Percentiles rank a stretch among this genome's conserved stretches.
Conservation (phyloP, 2,888 invertebrate species). For the Falcaria lacertinaria region DNA sequence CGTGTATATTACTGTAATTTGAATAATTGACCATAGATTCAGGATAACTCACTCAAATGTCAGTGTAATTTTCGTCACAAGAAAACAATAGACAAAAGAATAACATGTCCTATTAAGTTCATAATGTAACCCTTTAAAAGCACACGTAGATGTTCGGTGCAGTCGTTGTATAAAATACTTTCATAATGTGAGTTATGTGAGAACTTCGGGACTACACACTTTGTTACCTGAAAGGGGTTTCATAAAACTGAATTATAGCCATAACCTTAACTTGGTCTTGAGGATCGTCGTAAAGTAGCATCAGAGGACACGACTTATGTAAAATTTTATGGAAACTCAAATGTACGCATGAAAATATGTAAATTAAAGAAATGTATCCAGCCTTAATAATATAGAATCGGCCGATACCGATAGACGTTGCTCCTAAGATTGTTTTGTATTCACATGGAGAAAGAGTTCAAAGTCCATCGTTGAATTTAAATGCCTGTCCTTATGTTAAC, state of each 20-base stretch:
- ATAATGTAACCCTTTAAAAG: conserved; percentile 9
- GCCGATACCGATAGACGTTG: neutral
- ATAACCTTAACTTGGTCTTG: conserved; percentile 73
- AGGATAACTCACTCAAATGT: neutral
- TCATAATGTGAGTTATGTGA: conserved; percentile 53
- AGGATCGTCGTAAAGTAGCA: conserved; percentile 72
- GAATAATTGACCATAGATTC: neutral
- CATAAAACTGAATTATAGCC: conserved; percentile 76
- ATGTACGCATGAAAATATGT: conserved; percentile 67
- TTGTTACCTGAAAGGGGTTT: conserved; percentile 74
- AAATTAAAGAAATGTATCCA: conserved; percentile 51
- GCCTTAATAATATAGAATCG: neutral
- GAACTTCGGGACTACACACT: conserved; percentile 66
- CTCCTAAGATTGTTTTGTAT: conserved; percentile 26
- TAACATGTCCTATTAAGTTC: conserved; percentile 20
- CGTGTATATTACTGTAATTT: no score
- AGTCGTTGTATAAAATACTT: conserved; percentile 22
- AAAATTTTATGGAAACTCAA: conserved; percentile 72
- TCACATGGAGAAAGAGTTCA: conserved; percentile 18
- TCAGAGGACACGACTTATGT: conserved; percentile 68
- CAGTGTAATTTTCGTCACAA: conserved; percentile 15
- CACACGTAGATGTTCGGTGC: neutral
- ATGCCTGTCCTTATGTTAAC: conserved; percentile 47
- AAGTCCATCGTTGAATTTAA: conserved; percentile 46
- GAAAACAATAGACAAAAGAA: conserved; percentile 47